Conservation (phyloP, 1,140 invertebrate species). For the Eupeodes corollae region DNA sequence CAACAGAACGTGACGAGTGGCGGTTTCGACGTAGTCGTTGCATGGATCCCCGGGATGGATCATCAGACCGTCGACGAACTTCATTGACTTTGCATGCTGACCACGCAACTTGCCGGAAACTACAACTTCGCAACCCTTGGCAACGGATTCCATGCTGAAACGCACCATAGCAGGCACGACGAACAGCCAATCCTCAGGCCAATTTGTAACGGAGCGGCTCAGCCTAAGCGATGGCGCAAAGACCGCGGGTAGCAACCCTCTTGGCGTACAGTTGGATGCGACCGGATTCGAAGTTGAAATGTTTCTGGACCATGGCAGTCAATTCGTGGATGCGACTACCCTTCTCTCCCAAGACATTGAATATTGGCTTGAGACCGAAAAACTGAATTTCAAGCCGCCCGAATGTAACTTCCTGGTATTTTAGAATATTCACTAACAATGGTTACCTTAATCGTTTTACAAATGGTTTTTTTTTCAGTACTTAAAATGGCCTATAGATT, state of each 20-base stretch:
- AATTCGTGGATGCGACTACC: slow-evolving; percentile 89
- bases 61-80: slow-evolving; percentile 99
- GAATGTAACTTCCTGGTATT: too few species aligned
- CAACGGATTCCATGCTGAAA: slow-evolving; percentile 99
- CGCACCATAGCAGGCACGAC: slow-evolving; percentile 96
- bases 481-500: too few species aligned
- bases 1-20: slow-evolving; percentile 92
- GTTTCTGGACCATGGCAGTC: slow-evolving; percentile 95
- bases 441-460: too few species aligned
- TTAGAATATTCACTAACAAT: too few species aligned
- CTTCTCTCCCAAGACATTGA: slow-evolving; percentile 96
- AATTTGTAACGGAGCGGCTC: slow-evolving; percentile 98
- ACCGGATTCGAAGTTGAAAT: slow-evolving; percentile 91
- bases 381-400: too few species aligned
- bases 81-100: slow-evolving; percentile 99
- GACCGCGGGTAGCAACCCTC: slow-evolving; percentile 93
- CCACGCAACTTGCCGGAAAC: slow-evolving; percentile 98
- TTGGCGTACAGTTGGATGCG: slow-evolving; percentile 94
- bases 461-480: too few species aligned
- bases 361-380: too few species aligned
- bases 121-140: slow-evolving; percentile 94
- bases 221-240: slow-evolving; percentile 98
- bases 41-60: slow-evolving; percentile 98
- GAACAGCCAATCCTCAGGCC: slow-evolving; percentile 76
- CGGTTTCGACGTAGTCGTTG: slow-evolving; percentile 96